These are phyloP conservation scores for Microplitis manilae DNA, from an alignment of 2,888 invertebrate genomes.

Conservation along the genomic window DNA sequence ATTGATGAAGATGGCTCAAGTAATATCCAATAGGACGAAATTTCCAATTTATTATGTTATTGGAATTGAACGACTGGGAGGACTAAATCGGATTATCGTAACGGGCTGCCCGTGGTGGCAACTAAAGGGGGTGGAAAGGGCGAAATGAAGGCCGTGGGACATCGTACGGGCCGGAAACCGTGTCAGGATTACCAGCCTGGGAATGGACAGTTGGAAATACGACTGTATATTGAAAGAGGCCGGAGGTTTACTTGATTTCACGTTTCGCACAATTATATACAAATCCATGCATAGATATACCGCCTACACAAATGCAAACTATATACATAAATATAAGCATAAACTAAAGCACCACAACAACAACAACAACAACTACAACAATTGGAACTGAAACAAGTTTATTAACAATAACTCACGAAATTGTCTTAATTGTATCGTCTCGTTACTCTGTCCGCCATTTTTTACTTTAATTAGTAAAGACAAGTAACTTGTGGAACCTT, in stretches of 20 bases:
- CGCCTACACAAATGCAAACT: background rate
- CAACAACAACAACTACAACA: background rate
- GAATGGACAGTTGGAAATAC: conserved; percentile 59
- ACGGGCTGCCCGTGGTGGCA: conserved; percentile 50
- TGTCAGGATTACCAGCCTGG: conserved; percentile 62
- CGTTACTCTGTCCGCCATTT: background rate
- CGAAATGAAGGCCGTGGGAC: conserved; percentile 38
- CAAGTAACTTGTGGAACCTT: background rate
- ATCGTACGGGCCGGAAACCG: conserved; percentile 56
- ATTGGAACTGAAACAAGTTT: background rate
- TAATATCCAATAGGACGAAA: conserved; percentile 42
- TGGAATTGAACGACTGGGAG: conserved; percentile 60
- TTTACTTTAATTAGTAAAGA: background rate
- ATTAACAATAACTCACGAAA: background rate
- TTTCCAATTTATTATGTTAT: conserved; percentile 62
- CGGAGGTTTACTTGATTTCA: conserved; percentile 42
- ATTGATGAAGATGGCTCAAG: conserved; percentile 40
- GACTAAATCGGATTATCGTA: conserved; percentile 60
- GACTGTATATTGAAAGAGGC: conserved; percentile 45
- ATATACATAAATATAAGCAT: background rate
- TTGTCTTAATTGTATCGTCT: background rate
- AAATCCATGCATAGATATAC: conserved; percentile 29
- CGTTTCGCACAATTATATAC: conserved; percentile 17
- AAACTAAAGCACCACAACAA: background rate
- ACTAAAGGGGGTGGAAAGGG: conserved; percentile 33